A percentile compares a stretch with the other conserved stretches of the same genome.
phyloP scores from a whole-genome alignment of 2,888 invertebrate genomes.

The Thera obeliscata region DNA sequence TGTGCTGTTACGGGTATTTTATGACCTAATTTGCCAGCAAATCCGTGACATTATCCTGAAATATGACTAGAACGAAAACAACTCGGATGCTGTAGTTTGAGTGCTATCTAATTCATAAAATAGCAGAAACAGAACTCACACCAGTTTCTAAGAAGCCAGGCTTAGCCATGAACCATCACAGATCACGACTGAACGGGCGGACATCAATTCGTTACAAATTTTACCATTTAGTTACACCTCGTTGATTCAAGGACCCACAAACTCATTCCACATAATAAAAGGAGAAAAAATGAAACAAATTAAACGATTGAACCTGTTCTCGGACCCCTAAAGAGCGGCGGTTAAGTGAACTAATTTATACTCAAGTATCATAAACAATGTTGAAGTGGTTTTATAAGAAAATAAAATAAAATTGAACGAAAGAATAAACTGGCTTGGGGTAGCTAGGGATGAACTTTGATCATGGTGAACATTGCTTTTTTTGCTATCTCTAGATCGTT shows the following conservation, averaged over 20 bases:
- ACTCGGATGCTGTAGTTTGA: too few species aligned
- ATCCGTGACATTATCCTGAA: too few species aligned
- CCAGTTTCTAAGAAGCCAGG: not conserved
- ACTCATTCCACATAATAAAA: constrained; percentile 75
- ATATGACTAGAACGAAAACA: too few species aligned
- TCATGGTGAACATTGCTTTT: too few species aligned
- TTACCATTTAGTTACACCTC: constrained; percentile 82
- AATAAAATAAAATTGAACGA: constrained; percentile 14
- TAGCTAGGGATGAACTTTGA: not conserved
- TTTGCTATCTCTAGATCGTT: too few species aligned
- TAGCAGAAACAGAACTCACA: too few species aligned
- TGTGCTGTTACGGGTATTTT: too few species aligned
- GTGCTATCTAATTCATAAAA: too few species aligned
- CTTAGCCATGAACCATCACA: constrained; percentile 55
- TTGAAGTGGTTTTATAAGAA: constrained; percentile 40
- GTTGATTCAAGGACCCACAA: constrained; percentile 81
- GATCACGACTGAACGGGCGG: constrained; percentile 68
- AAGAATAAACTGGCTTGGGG: not conserved
- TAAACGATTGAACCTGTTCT: constrained; percentile 80
- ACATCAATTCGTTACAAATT: constrained; percentile 83
- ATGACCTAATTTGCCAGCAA: too few species aligned
- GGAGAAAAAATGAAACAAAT: constrained; percentile 75
- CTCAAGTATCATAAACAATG: constrained; percentile 78
- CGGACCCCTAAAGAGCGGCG: constrained; percentile 80
- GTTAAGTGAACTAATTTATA: constrained; percentile 83